Evolutionary conservation across 2,113 vertebrate genomes (phyloP), one percentile per base, ranked within the genome.

Genomic region (Phyllostomus hastatus): DNA sequence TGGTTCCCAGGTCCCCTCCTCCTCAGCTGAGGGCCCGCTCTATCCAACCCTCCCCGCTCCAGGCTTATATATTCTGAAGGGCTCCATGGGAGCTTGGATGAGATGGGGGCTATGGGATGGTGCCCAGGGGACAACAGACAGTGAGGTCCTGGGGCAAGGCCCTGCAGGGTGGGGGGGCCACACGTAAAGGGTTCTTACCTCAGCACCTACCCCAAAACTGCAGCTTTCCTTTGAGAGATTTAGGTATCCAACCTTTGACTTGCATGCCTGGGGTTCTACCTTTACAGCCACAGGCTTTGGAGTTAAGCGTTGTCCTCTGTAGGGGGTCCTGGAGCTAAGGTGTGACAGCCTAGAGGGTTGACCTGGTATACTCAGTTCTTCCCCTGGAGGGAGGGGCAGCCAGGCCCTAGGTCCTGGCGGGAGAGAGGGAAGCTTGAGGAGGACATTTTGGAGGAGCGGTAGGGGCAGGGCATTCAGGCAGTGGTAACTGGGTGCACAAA

Each of bases 191-290:
- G n/a, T 24, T 88, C 64, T 54, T 31, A 2, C 17, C 31, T 46
- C 48, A 9, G 50, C 20, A 19, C 5, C 38, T 48, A 6, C 38
- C 4, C 33, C 15, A 22, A 73, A 33, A 14, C 54, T 26, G 4
- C 4, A 4, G n/a, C 12, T 41, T 66, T 38, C 54, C 22, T 91
- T 35, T 35, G 41, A 48, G 19, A 50, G 6, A 16, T 11, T 20
- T 61, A 10, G 38, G 22, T 48, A 24, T 31, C 24, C 10, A 17
- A 5, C 46, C 52, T 92, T 41, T 54, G 38, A 43, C 24, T 46
- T 10, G 5, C 0, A 3, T 1, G 7, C 17, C 85, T n/a, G 7
- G 59, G 24, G 16, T 2, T 20, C 24, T 6, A 0, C 33, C 52
- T 0, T 10, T 19, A 48, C 22, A 7, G 10, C 38, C 12, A 6